Percentiles rank a stretch among this genome's conserved stretches.
Evolutionary conservation across 2,797 vertebrate species (phyloP).

Genomic region (Jordanella pulchra): DNA sequence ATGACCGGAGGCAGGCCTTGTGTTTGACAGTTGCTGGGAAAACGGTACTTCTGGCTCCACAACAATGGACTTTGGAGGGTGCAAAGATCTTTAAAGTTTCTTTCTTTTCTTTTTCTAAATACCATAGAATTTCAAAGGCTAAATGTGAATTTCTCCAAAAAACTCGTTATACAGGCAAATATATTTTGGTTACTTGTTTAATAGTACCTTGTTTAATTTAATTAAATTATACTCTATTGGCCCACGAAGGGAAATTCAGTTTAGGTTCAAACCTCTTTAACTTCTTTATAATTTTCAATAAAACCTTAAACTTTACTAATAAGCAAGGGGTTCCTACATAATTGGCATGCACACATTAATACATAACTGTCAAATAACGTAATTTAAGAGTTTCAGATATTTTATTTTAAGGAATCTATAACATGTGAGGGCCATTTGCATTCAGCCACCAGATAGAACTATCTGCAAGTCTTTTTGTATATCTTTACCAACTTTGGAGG

Average conservation of each 20-base stretch:
- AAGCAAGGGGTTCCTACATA: too few relatives aligned
- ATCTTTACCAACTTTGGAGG: too few relatives aligned
- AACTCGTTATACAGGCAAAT: too few relatives aligned
- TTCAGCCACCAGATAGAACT: background rate
- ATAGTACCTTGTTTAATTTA: too few relatives aligned
- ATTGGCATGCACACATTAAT: background rate
- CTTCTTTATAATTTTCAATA: background rate
- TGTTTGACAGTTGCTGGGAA: conserved; percentile 83
- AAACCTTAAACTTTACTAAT: background rate
- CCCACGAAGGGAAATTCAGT: too few relatives aligned
- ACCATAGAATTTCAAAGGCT: background rate
- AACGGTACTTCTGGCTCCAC: conserved; percentile 77
- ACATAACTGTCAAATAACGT: background rate
- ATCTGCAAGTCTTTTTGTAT: background rate
- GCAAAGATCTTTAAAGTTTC: conserved; percentile 40
- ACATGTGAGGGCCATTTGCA: background rate
- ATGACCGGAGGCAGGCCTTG: conserved; percentile 80
- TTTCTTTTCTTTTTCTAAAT: conserved; percentile 26
- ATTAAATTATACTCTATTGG: too few relatives aligned
- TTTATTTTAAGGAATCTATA: background rate
- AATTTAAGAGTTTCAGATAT: background rate
- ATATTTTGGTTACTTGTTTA: background rate
- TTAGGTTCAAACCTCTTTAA: background rate
- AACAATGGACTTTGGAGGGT: conserved; percentile 78
- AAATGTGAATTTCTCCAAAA: background rate